Base-by-base conservation (phyloP, 2,113 vertebrate species). In the Piprites chloris region DNA sequence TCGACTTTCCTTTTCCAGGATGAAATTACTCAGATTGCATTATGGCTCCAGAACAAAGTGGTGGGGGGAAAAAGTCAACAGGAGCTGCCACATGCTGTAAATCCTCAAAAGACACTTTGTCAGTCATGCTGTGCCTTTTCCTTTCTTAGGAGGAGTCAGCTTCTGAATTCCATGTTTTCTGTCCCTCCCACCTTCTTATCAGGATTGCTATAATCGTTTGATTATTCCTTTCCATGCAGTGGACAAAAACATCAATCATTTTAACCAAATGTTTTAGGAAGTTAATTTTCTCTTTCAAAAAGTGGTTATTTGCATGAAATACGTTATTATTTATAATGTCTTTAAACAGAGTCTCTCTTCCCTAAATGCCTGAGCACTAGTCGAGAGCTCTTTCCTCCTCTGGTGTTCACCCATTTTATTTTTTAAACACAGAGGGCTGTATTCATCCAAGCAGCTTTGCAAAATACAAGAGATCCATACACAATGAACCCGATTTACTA, bases 221-320 rank as follows among this genome's bases (percentile, higher is more conserved):
- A 96, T 95, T 97, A 92, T 87, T 86, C 80, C 68, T 68, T 89
- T 91, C 82, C n/a, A 35, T 68, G n/a, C 20, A 63, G n/a, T 49
- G 83, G 76, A 93, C 49, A 58, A 95, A 96, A 95, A 87, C 61
- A 96, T 80, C 82, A 76, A 81, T 91, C 80, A 87, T 69, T 93
- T 88, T 77, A 93, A 94, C 52, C 56, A 94, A 96, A 90, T 89
- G 80, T 89, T 95, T 95, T 59, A 58, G 76, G 82, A 94, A 95
- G 81, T 83, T 59, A 89, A 92, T 26, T 74, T 93, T 50, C 67
- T 66, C 73, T 91, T 97, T 90, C 92, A 46, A 76, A 93, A 85
- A 56, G 56, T 44, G 85, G 67, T 37, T 91, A 83, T 93, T 94
- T 91, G 80, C 61, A 62, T 93, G 83, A 97, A 97, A 94, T 80